Conservation (phyloP, 2,113 vertebrate species). For the Rallus limicola region DNA sequence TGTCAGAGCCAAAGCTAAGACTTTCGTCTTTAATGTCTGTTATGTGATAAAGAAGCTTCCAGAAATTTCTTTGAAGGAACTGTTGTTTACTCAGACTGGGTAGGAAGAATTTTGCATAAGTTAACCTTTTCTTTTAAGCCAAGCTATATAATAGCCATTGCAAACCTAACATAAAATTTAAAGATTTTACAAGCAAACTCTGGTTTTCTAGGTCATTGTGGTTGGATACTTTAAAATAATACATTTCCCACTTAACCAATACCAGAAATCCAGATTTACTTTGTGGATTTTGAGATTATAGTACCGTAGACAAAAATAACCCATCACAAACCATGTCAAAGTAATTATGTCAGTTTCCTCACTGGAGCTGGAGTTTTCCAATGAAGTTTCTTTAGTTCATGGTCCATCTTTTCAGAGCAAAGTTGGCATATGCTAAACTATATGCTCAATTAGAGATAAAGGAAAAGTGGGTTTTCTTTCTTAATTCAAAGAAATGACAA, state of each 20-base stretch:
- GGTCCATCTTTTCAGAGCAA: not conserved
- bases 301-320: not conserved
- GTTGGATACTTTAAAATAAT: not conserved
- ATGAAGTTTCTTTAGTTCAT: not conserved
- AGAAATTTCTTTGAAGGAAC: not conserved
- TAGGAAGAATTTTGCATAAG: not conserved
- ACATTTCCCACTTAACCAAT: not conserved
- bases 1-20: not conserved
- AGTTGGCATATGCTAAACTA: not conserved
- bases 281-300: not conserved
- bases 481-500: not conserved
- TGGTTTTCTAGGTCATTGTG: not conserved
- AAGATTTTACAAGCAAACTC: not conserved
- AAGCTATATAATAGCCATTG: not conserved
- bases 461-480: not conserved
- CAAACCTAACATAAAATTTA: not conserved
- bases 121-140: not conserved
- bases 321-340: not conserved
- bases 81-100: not conserved
- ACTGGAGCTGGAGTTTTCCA: not conserved
- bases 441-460: not conserved
- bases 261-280: not conserved
- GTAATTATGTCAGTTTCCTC: not conserved
- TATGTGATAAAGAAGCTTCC: not conserved
- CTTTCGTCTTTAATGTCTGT: not conserved